Evolutionary conservation across 1,140 invertebrate species (phyloP).

Genomic region (Panulirus ornatus): DNA sequence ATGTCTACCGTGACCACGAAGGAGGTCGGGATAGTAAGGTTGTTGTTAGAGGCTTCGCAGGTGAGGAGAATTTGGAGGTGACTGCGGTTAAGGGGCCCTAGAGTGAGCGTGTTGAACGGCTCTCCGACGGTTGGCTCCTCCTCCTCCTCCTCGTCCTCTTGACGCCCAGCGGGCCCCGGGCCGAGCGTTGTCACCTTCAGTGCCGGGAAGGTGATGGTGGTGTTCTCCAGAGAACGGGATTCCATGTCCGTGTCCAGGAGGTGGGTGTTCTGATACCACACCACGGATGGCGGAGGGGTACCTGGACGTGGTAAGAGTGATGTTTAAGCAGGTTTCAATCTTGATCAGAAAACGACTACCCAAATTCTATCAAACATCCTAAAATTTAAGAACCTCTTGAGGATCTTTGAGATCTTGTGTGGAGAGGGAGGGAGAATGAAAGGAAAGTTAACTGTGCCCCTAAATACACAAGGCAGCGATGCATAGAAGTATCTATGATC

Average conservation of each 20-base stretch:
- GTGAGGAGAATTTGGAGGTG: background rate
- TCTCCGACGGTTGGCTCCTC: background rate
- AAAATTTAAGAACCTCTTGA: too few relatives aligned
- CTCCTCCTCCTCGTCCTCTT: too few relatives aligned
- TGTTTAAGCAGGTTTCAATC: too few relatives aligned
- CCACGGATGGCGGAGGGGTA: background rate
- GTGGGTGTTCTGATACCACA: background rate
- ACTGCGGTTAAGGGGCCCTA: background rate
- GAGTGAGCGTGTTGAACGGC: background rate
- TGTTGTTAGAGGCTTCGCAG: background rate
- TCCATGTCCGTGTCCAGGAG: background rate
- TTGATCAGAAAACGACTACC: too few relatives aligned
- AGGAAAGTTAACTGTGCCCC: too few relatives aligned
- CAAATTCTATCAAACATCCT: too few relatives aligned
- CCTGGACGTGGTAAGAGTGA: background rate
- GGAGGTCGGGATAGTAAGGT: background rate
- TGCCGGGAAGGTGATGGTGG: too few relatives aligned
- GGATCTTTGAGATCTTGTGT: too few relatives aligned
- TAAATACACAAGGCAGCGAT: too few relatives aligned
- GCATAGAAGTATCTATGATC: too few relatives aligned
- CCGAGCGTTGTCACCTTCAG: background rate
- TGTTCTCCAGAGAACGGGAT: background rate
- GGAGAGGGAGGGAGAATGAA: too few relatives aligned
- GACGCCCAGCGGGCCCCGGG: too few relatives aligned
- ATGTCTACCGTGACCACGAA: background rate